A percentile compares a stretch with the other conserved stretches of the same genome.
phyloP scores from a whole-genome alignment of 2,797 vertebrate genomes.

The Scarus forsteni region DNA sequence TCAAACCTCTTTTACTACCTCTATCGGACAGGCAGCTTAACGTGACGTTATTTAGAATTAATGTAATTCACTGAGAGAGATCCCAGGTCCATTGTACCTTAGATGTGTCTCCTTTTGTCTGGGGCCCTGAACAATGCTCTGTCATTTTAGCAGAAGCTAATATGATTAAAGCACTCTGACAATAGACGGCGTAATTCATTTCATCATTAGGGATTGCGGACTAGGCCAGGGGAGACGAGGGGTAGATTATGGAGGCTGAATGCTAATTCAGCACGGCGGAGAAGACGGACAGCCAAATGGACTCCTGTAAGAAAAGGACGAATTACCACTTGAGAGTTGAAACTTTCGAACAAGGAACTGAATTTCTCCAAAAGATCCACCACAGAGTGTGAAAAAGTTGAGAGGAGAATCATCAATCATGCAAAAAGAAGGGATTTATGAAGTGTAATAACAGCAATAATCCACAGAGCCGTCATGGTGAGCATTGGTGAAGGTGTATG shows the following conservation, averaged over 20 bases:
- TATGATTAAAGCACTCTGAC: constrained; percentile 86
- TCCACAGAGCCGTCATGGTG: constrained; percentile 43
- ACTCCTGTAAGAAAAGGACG: constrained; percentile 16
- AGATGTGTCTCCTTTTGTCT: constrained; percentile 86
- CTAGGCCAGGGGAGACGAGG: constrained; percentile 54
- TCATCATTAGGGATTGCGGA: constrained; percentile 76
- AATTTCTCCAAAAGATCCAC: constrained; percentile 51
- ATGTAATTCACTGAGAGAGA: constrained; percentile 83
- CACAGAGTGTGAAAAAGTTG: constrained; percentile 16
- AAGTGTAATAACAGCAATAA: constrained; percentile 73
- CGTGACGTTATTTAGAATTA: constrained; percentile 81
- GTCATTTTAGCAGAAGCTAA: constrained; percentile 83
- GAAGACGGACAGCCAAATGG: constrained; percentile 53
- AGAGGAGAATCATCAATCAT: constrained; percentile 69
- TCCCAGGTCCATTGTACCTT: constrained; percentile 83
- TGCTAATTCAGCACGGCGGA: constrained; percentile 63
- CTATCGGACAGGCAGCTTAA: constrained; percentile 73
- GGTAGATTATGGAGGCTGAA: constrained; percentile 62
- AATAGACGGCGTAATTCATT: constrained; percentile 83
- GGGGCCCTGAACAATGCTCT: constrained; percentile 80
- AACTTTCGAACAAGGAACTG: constrained; percentile 44
- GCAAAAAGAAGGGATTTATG: constrained; percentile 66
- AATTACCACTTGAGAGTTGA: constrained; percentile 38
- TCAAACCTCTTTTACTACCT: constrained; percentile 63
- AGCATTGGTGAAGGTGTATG: constrained; percentile 55